Percentiles rank a stretch among this genome's conserved stretches.
phyloP scores from a whole-genome alignment of 1,140 invertebrate genomes.

The Listronotus oregonensis region DNA sequence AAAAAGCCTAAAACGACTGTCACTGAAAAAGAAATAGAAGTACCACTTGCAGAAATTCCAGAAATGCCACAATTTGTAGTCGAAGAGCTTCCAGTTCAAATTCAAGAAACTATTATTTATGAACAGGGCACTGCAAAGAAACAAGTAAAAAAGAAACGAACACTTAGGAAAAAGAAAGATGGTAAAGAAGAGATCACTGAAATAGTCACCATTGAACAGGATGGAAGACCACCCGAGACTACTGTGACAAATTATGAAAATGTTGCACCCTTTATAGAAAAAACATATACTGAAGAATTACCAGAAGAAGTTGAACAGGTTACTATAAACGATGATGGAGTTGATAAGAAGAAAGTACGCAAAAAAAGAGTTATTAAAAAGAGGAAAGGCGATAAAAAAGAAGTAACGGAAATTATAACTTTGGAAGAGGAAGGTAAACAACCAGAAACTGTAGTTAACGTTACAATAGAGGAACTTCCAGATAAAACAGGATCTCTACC shows the following conservation, averaged over 20 bases:
- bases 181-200: conserved; percentile 48
- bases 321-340: conserved; percentile 42
- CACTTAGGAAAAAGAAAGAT: conserved; percentile 46
- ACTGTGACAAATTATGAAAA: too few species aligned
- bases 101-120: conserved; percentile 46
- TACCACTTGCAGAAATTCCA: conserved; percentile 48
- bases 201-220: conserved; percentile 36
- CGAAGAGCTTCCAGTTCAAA: conserved; percentile 49
- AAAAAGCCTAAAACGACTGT: conserved; percentile 53
- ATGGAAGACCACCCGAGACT: conserved; percentile 34
- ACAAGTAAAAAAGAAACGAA: conserved; percentile 44
- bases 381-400: conserved; percentile 40
- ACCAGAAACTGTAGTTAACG: conserved; percentile 53
- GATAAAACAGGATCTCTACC: too few species aligned
- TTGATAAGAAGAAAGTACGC: conserved; percentile 46
- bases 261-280: conserved; percentile 37
- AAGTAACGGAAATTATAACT: conserved; percentile 50
- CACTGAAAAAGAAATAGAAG: conserved; percentile 43
- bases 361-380: conserved; percentile 46
- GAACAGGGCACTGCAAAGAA: conserved; percentile 41
- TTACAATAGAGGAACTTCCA: conserved; percentile 48
- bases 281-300: conserved; percentile 52
- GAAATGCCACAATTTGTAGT: conserved; percentile 32
- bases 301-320: too few species aligned
- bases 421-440: conserved; percentile 52